Percentiles rank a stretch among this genome's conserved stretches.
Conservation (phyloP, 2,113 vertebrate species). For the Echinops telfairi region DNA sequence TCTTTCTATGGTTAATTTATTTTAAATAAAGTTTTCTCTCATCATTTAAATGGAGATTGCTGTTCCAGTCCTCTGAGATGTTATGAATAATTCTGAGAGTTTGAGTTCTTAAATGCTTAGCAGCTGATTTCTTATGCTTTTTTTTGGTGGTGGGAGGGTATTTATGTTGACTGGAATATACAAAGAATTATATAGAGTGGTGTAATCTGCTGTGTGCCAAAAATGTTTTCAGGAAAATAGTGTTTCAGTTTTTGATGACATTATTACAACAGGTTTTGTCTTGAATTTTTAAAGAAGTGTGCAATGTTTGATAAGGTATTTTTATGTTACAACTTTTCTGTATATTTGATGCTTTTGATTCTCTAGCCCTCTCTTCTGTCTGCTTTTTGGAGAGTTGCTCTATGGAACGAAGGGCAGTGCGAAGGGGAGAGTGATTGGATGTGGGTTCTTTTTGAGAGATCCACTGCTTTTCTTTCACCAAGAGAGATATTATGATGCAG, state of each 20-base stretch:
- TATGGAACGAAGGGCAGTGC: not conserved
- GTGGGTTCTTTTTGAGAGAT: constrained; percentile 2
- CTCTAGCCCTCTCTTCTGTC: not conserved
- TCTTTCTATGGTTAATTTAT: not conserved
- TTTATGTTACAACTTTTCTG: not conserved
- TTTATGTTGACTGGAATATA: not conserved
- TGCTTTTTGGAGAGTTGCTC: not conserved
- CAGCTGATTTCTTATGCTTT: not conserved
- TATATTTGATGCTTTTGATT: not conserved
- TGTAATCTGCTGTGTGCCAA: not conserved
- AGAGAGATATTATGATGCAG: not conserved
- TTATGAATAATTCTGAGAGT: not conserved
- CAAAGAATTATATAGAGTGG: not conserved
- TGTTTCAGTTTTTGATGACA: constrained; percentile 13
- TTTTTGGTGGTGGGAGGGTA: not conserved
- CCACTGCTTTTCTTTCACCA: constrained; percentile 13
- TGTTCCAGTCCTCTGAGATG: not conserved
- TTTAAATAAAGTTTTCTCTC: constrained; percentile 10
- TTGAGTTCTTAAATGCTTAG: not conserved
- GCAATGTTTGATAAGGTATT: not conserved
- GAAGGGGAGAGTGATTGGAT: not conserved
- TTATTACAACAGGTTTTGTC: not conserved
- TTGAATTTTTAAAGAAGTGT: not conserved
- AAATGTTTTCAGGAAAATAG: not conserved
- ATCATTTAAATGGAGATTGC: not conserved